phyloP scores from a whole-genome alignment of 2,113 vertebrate species.

The Gopherus evgoodei region DNA sequence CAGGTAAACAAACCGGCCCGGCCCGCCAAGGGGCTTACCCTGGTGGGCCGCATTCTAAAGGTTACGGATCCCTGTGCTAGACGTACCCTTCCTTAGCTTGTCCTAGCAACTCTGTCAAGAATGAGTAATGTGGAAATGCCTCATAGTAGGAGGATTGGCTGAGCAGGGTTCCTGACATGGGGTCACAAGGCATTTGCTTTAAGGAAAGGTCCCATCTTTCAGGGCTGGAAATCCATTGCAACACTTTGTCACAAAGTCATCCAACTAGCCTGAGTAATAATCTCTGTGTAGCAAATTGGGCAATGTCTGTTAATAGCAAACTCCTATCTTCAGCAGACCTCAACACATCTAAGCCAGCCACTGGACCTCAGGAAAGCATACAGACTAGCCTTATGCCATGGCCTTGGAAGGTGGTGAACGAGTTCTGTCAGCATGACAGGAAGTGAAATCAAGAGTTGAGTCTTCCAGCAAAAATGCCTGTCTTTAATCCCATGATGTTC shows the following conservation, averaged over 20 bases:
- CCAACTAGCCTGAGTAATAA: accelerated
- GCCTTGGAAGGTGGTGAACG: not conserved
- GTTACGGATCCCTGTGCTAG: not conserved
- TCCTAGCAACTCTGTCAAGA: too few relatives aligned
- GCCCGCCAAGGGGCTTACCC: too few relatives aligned
- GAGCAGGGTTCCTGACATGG: accelerated
- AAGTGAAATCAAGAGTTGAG: not conserved
- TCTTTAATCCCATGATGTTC: not conserved
- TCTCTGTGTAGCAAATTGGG: not conserved
- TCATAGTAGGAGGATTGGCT: conserved; percentile 1
- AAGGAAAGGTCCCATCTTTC: not conserved
- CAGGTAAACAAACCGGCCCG: too few relatives aligned
- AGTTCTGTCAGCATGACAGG: not conserved
- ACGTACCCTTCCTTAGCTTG: too few relatives aligned
- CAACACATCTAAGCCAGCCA: not conserved
- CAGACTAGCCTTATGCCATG: not conserved
- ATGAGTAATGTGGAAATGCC: not conserved
- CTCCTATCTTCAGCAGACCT: not conserved
- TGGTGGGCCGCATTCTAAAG: too few relatives aligned
- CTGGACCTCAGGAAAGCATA: not conserved
- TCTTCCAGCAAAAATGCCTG: not conserved
- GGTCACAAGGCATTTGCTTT: not conserved
- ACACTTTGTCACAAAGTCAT: not conserved
- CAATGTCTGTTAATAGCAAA: accelerated
- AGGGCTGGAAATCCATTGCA: not conserved